These are phyloP conservation scores for Megastigmus dorsalis DNA, from an alignment of 2,888 invertebrate genomes.

Conservation along the genomic window DNA sequence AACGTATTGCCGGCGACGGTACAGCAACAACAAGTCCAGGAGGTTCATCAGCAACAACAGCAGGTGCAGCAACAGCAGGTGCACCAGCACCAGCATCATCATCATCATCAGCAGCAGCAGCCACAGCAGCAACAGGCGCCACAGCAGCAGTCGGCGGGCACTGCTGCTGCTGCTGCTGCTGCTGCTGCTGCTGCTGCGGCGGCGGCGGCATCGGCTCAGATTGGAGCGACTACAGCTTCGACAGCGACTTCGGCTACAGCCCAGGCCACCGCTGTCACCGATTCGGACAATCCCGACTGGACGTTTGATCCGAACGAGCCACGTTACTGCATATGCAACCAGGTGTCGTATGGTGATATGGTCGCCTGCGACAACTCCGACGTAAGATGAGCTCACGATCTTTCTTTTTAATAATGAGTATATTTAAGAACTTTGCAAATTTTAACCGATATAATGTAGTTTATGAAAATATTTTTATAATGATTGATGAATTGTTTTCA, in stretches of 20 bases:
- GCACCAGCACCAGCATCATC: slow-evolving; percentile 40
- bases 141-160: slow-evolving; percentile 14
- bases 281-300: slow-evolving; percentile 87
- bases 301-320: slow-evolving; percentile 97
- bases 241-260: background rate
- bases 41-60: slow-evolving; percentile 44
- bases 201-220: background rate
- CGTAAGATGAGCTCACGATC: slow-evolving; percentile 77
- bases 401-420: background rate
- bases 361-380: slow-evolving; percentile 99
- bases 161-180: background rate
- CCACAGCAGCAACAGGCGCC: slow-evolving; percentile 13
- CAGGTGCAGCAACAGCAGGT: slow-evolving; percentile 16
- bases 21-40: slow-evolving; percentile 68
- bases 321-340: slow-evolving; percentile 96
- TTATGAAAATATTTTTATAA: too few relatives aligned
- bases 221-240: background rate
- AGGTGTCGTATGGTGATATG: slow-evolving; percentile 98
- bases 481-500: too few relatives aligned
- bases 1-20: slow-evolving; percentile 68
- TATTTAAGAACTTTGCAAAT: background rate
- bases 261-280: slow-evolving; percentile 72
- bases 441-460: slow-evolving; percentile 44
- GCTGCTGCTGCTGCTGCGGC: background rate
- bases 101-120: slow-evolving; percentile 33